phyloP scores from a whole-genome alignment of 2,797 vertebrate species.

The Ceryle rudis region DNA sequence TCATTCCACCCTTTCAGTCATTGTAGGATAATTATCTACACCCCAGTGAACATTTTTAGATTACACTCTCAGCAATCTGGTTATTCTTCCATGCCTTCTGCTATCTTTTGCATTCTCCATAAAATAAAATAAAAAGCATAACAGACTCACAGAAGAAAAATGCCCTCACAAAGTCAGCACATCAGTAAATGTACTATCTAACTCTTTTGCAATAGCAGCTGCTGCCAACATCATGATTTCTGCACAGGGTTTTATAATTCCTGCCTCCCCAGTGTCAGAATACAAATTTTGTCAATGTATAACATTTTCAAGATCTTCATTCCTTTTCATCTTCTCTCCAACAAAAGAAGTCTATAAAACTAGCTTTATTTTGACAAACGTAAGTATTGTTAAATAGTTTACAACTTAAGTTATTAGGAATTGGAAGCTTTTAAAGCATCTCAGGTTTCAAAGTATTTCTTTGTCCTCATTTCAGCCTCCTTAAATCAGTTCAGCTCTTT shows the following conservation, averaged over 20 bases:
- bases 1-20: slow-evolving; percentile 29
- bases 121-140: background rate
- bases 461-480: background rate
- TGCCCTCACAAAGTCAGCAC: background rate
- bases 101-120: background rate
- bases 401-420: background rate
- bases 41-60: background rate
- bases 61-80: background rate
- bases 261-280: background rate
- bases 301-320: background rate
- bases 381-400: background rate
- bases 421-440: background rate
- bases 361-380: background rate
- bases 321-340: background rate
- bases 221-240: background rate
- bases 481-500: background rate
- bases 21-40: background rate
- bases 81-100: background rate
- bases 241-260: background rate
- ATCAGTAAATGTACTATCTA: background rate
- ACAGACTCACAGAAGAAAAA: background rate
- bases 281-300: background rate
- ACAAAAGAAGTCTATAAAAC: background rate
- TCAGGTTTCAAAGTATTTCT: background rate
- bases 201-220: background rate